These are phyloP conservation scores for Amblyraja radiata DNA, from an alignment of 2,797 vertebrate species.

Conservation along the genomic window DNA sequence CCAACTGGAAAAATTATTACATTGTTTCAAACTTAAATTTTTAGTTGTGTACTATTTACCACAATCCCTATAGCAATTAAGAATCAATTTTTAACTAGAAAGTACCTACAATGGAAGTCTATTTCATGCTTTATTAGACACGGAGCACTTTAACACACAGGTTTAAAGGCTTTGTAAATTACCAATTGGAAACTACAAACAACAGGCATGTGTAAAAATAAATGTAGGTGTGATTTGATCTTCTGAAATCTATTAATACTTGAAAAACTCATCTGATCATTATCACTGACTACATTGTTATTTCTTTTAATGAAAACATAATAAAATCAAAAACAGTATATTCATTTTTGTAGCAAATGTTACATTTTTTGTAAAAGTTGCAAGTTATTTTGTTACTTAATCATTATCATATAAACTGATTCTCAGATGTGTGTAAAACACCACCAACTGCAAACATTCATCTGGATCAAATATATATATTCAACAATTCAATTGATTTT, in stretches of 20 bases:
- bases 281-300: background rate
- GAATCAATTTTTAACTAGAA: slow-evolving; percentile 35
- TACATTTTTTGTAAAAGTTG: background rate
- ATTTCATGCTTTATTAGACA: slow-evolving; percentile 37
- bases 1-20: background rate
- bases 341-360: background rate
- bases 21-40: slow-evolving; percentile 21
- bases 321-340: background rate
- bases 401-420: background rate
- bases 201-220: background rate
- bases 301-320: background rate
- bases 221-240: background rate
- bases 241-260: background rate
- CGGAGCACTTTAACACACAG: slow-evolving; percentile 13
- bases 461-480: background rate
- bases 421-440: background rate
- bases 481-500: background rate
- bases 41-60: background rate
- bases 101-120: slow-evolving; percentile 6
- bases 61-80: slow-evolving; percentile 5
- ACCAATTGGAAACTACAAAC: slow-evolving; percentile 15
- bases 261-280: slow-evolving; percentile 15
- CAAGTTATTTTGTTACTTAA: background rate
- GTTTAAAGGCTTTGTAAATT: slow-evolving; percentile 28
- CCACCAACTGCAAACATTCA: background rate